Conservation (phyloP, 2,797 vertebrate genomes). For the Thaleichthys pacificus region DNA sequence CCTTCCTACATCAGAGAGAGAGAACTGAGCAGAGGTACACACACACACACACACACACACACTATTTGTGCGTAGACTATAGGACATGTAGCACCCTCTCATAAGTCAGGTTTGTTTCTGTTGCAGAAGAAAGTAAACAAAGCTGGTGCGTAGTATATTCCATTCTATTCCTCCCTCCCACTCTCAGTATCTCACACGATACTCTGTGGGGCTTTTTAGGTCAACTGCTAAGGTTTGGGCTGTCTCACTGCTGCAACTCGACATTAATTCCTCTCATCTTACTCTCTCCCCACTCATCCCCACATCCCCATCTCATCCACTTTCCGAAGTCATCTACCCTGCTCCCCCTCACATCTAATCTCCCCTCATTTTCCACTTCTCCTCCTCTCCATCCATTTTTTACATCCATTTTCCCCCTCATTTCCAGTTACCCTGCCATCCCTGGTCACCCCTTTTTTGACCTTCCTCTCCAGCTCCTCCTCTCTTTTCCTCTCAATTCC, state of each 20-base stretch:
- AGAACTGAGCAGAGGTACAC: background rate
- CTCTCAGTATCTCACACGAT: background rate
- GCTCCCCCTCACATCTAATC: no score
- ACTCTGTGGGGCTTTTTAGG: background rate
- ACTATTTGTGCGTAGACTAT: no score
- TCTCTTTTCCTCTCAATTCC: background rate
- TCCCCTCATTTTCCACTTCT: background rate
- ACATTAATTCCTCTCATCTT: background rate
- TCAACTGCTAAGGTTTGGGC: background rate
- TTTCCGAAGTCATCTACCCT: no score
- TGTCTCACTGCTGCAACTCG: background rate
- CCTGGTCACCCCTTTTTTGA: background rate
- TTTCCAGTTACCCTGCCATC: background rate
- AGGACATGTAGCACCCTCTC: no score
- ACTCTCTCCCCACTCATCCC: background rate
- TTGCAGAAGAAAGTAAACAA: no score
- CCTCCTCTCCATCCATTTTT: background rate
- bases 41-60: background rate
- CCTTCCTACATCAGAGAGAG: slow-evolving; percentile 3
- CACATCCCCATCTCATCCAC: no score
- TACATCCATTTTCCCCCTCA: background rate
- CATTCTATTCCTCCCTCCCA: background rate
- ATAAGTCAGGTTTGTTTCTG: no score
- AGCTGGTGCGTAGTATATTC: no score
- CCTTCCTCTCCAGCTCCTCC: background rate